Percentiles rank a stretch among this genome's conserved stretches.
These are phyloP conservation scores for Drosophila dives DNA, from an alignment of 2,888 invertebrate species.

Conservation along the genomic window DNA sequence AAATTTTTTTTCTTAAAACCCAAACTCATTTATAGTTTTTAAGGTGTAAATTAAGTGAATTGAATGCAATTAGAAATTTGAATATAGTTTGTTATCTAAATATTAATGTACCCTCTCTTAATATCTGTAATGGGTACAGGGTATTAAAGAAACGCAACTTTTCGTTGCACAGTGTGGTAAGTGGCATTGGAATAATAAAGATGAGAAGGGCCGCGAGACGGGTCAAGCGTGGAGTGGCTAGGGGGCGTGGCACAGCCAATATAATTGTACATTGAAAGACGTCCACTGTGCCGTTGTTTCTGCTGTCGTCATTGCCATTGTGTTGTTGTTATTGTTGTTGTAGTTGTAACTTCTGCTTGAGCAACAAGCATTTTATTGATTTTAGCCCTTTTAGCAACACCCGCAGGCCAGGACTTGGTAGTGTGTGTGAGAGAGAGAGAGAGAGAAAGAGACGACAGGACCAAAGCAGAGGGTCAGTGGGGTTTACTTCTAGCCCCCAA, in stretches of 20 bases:
- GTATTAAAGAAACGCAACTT: slow-evolving; percentile 67
- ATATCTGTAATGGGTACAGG: not conserved
- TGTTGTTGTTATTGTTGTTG: slow-evolving; percentile 19
- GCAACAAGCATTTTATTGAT: slow-evolving; percentile 83
- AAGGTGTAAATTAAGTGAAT: not conserved
- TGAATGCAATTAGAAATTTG: not conserved
- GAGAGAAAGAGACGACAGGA: not conserved
- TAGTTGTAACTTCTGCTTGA: slow-evolving; percentile 38
- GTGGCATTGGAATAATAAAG: slow-evolving; percentile 12
- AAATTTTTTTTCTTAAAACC: not conserved
- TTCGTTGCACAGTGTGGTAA: slow-evolving; percentile 68
- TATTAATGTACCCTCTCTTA: not conserved
- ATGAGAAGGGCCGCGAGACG: not conserved
- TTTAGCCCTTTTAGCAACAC: slow-evolving; percentile 74
- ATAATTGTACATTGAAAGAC: slow-evolving; percentile 77
- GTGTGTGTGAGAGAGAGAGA: not conserved
- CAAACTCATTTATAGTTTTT: not conserved
- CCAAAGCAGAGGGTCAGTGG: not conserved
- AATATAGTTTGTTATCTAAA: not conserved
- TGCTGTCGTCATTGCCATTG: slow-evolving; percentile 27
- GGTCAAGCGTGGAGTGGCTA: not conserved
- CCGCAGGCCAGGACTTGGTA: slow-evolving; percentile 26
- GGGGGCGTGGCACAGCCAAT: slow-evolving; percentile 55
- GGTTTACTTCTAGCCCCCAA: slow-evolving; percentile 6
- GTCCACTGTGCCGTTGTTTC: slow-evolving; percentile 29